A percentile compares a stretch with the other conserved stretches of the same genome.
Conservation (phyloP, 2,888 invertebrate species). For the Archaeoteleia sp. region DNA sequence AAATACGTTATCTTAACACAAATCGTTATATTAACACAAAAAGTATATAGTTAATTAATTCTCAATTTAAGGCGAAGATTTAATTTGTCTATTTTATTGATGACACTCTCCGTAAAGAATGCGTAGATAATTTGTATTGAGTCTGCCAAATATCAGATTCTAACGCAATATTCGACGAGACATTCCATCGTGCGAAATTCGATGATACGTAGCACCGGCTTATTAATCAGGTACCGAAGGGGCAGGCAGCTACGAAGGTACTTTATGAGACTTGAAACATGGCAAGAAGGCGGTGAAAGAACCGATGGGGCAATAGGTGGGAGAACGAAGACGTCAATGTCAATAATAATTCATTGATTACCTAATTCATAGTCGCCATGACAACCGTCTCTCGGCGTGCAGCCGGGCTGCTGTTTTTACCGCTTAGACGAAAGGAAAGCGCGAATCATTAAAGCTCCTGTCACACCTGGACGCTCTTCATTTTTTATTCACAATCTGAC, state of each 20-base stretch:
- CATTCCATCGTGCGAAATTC: constrained; percentile 55
- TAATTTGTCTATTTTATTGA: too few species aligned
- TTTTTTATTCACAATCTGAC: too few species aligned
- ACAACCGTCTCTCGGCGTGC: constrained; percentile 68
- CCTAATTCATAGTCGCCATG: constrained; percentile 73
- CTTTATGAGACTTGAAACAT: constrained; percentile 70
- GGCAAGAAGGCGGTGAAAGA: constrained; percentile 56
- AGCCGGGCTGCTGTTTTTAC: constrained; percentile 70
- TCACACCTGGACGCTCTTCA: constrained; percentile 47
- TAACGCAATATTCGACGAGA: constrained; percentile 39
- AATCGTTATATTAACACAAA: background rate
- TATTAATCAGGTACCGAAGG: constrained; percentile 67
- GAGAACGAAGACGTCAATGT: constrained; percentile 72
- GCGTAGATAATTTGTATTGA: constrained; percentile 20
- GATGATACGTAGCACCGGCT: constrained; percentile 64
- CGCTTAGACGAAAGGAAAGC: constrained; percentile 62
- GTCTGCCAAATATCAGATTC: constrained; percentile 18
- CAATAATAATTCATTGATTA: constrained; percentile 75
- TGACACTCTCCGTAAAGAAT: constrained; percentile 26
- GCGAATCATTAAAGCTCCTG: constrained; percentile 52
- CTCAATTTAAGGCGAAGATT: constrained; percentile 18
- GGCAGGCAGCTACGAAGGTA: constrained; percentile 49
- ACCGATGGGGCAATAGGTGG: constrained; percentile 54
- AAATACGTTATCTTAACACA: too few species aligned
- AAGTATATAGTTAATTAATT: constrained; percentile 10